Evolutionary conservation across 2,113 vertebrate genomes (phyloP), one percentile per base, ranked within the genome.

Genomic region (Vulpes lagopus): DNA sequence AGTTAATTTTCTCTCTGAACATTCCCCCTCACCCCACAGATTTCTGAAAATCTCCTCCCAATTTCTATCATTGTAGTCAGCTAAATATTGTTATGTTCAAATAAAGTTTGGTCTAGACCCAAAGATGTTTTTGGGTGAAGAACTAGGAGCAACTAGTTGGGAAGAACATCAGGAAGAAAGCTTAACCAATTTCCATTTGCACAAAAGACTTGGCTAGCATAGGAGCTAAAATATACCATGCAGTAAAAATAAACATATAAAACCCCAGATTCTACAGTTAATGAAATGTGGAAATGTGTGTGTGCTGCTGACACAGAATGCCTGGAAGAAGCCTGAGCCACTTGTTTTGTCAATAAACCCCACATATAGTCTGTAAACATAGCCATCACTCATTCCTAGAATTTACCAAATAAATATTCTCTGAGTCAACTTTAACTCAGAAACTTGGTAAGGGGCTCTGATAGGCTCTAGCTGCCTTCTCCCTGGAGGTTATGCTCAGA

Each of bases 321-420:
- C 43, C 49, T 62, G 20, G 59, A 87, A 67, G 79, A 89, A 57
- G 16, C 8, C 17, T 85, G 14, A 57, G 49, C 25, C 38, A 32
- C 65, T 91, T 64, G 25, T 64, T 96, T 71, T 89, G 78, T 89
- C 73, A 89, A 73, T 78, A 94, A 95, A 30, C 7, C 16, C 14
- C 55, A 67, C 23, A 14, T 43, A 5, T 32, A 73, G 59, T 96
- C 17, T 3, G 65, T 49, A 88, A 93, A 89, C 11, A 62, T 4
- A 71, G 60, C 67, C 57, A 1, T 55, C 90, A 35, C n/a, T 95
- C 60, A 32, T 43, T 57, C n/a, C 59, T 78, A 22, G 25, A 78
- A 83, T 55, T 85, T 20, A 49, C 82, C 78, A 81, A 79, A 32
- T 35, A 60, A 82, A 93, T 91, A 38, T n/a, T 64, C 35, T 88